These are phyloP conservation scores for Anhinga rufa DNA, from an alignment of 2,113 vertebrate species.

Conservation along the genomic window DNA sequence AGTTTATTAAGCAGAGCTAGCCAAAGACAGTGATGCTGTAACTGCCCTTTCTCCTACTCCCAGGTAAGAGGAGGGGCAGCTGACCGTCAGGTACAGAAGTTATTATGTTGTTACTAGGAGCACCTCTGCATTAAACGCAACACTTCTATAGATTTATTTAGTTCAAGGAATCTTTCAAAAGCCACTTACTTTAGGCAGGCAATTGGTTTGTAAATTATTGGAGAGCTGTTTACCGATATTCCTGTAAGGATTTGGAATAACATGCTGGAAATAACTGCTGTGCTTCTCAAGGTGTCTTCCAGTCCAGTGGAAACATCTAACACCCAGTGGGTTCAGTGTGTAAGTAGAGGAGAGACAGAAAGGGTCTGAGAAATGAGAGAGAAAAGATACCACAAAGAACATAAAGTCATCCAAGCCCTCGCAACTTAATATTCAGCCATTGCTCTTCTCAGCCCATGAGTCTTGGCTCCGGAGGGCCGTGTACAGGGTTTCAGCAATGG, in stretches of 20 bases:
- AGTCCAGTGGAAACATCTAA: neutral
- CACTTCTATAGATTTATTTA: neutral
- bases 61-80: neutral
- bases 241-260: neutral
- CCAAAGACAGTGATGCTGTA: neutral
- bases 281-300: neutral
- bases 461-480: rapidly evolving
- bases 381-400: neutral
- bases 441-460: rapidly evolving
- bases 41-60: neutral
- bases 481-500: neutral
- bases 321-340: neutral
- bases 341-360: neutral
- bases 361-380: neutral
- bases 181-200: neutral
- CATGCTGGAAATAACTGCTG: neutral
- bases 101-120: neutral
- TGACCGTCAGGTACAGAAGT: rapidly evolving
- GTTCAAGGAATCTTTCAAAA: neutral
- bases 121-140: neutral
- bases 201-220: neutral
- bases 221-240: neutral
- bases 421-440: neutral
- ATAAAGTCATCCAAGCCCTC: neutral
- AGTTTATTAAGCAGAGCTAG: neutral